Evolutionary conservation across 2,797 vertebrate species (phyloP).

Genomic region (Cephalopachus bancanus): DNA sequence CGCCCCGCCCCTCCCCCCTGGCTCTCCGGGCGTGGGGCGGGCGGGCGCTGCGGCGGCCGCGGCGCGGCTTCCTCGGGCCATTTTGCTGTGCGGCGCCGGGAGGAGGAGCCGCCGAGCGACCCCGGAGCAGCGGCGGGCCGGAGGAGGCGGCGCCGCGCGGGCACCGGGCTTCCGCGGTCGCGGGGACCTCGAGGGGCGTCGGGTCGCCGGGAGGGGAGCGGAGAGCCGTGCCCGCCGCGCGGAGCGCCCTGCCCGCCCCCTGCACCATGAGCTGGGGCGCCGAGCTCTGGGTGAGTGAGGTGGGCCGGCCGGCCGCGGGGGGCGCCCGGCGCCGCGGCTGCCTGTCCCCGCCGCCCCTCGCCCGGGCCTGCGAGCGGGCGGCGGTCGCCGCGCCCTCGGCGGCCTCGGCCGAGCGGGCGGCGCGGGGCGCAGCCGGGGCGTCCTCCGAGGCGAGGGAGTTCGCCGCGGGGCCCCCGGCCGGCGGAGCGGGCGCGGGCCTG

Average conservation of each 20-base stretch:
- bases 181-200: slow-evolving; percentile 54
- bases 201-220: slow-evolving; percentile 33
- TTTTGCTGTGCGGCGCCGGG: slow-evolving; percentile 84
- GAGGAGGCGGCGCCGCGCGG: slow-evolving; percentile 5
- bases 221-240: slow-evolving; percentile 74
- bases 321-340: too few relatives aligned
- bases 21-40: slow-evolving; percentile 65
- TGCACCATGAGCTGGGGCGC: slow-evolving; percentile 90
- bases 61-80: slow-evolving; percentile 85
- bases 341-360: background rate
- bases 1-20: background rate
- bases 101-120: slow-evolving; percentile 78
- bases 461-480: background rate
- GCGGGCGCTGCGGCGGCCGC: slow-evolving; percentile 71
- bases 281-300: slow-evolving; percentile 90
- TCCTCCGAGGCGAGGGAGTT: background rate
- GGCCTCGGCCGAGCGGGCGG: background rate
- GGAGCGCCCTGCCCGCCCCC: slow-evolving; percentile 74
- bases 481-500: background rate
- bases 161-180: slow-evolving; percentile 46
- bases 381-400: background rate
- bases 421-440: background rate
- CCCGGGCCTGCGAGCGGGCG: background rate
- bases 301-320: background rate
- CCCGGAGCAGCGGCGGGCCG: background rate